Evolutionary conservation across 2,113 vertebrate genomes (phyloP), one percentile per base, ranked within the genome.

Genomic region (Halichoerus grypus): DNA sequence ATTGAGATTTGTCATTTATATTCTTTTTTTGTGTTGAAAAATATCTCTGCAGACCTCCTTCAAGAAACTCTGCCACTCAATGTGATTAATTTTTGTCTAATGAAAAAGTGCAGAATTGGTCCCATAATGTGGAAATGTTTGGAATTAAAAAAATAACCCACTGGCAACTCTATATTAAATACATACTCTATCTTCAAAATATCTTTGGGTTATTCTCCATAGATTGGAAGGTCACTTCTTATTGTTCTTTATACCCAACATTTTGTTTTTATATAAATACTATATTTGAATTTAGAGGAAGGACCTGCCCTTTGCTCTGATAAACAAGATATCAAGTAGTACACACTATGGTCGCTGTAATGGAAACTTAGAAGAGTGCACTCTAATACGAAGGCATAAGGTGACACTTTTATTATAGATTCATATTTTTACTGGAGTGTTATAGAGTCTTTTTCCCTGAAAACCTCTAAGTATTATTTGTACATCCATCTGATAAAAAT

Each of bases 11-110:
- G 4, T 71, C 72, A 31, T 84, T 87, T 39, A n/a, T 87, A 72
- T 46, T 69, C 12, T 88, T 46, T 74, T 88, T 74, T 74, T 69
- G 77, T 19, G 22, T 67, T 92, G 55, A 74, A 95, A 94, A 61
- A 16, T 31, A 71, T 61, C 16, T 84, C n/a, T 33, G 4, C 33
- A 91, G 26, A 82, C 4, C 9, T 90, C n/a, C 19, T 83, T 95
- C 51, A 81, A 69, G 74, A 91, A 2, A 90, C 6, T 57, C 18
- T 84, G 22, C 18, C 13, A 76, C 57, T 92, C 18, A 8, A 11
- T 51, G 4, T 82, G 55, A 86, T 80, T 92, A 80, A 76, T 67
- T 91, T 88, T 86, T 90, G 42, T 82, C 10, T 85, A 92, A 86
- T 28, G 5, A 96, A 96, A 57, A 91, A 69, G 19, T 57, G 15